A percentile compares a stretch with the other conserved stretches of the same genome.
Conservation (phyloP, 1,140 invertebrate genomes). For the Cyclina sinensis region DNA sequence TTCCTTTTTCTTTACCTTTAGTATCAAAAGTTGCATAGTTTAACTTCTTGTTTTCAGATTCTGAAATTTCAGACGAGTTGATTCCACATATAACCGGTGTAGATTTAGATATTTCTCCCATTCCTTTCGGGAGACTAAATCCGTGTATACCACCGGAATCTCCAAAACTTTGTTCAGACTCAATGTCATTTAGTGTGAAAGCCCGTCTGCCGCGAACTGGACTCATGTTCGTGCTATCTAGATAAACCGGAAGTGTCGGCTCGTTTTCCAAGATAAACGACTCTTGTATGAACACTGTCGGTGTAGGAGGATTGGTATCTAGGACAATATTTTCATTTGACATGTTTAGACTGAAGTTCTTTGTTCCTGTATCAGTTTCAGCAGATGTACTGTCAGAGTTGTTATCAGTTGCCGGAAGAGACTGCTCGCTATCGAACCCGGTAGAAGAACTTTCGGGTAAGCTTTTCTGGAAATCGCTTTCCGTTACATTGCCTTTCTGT, state of each 20-base stretch:
- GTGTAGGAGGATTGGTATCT: constrained; percentile 12
- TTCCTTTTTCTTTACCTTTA: neutral
- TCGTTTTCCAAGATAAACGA: constrained; percentile 51
- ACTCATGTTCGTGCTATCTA: constrained; percentile 12
- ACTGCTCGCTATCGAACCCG: neutral
- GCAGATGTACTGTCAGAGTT: neutral
- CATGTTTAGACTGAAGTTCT: neutral
- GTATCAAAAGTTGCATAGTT: neutral
- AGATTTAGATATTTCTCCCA: constrained; percentile 30
- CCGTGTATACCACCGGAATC: neutral
- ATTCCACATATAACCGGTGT: constrained; percentile 2
- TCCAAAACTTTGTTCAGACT: neutral
- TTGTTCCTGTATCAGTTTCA: neutral
- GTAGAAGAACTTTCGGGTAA: neutral
- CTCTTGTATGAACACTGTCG: constrained; percentile 53
- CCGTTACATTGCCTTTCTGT: neutral
- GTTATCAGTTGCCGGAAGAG: neutral
- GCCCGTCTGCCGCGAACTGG: constrained; percentile 31
- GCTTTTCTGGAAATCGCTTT: neutral
- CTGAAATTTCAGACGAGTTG: neutral
- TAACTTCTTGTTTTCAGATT: neutral
- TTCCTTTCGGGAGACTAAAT: neutral
- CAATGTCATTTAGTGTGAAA: constrained; percentile 50
- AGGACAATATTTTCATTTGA: constrained; percentile 55
- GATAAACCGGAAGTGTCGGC: neutral